These are phyloP conservation scores for Pampusana beccarii DNA, from an alignment of 2,113 vertebrate species.

Conservation along the genomic window DNA sequence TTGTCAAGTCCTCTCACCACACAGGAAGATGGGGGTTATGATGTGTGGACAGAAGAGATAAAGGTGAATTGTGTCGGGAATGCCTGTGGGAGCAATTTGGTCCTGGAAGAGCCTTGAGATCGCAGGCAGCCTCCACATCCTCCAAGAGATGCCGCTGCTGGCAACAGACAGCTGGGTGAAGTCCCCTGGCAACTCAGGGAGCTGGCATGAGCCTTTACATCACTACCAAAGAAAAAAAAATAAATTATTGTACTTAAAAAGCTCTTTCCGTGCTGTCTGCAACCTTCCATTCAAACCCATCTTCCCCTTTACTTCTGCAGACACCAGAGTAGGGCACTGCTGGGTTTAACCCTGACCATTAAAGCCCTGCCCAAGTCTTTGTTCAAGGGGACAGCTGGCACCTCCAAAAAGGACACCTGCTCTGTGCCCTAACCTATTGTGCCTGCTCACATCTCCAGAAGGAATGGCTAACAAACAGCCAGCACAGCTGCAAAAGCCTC, in stretches of 20 bases:
- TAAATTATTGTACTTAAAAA: neutral
- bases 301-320: neutral
- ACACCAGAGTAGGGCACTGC: neutral
- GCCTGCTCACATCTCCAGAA: neutral
- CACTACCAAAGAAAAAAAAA: too few relatives aligned
- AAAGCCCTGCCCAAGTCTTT: neutral
- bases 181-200: too few relatives aligned
- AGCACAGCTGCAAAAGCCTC: neutral
- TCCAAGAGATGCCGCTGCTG: too few relatives aligned
- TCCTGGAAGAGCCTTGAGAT: too few relatives aligned
- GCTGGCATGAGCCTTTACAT: too few relatives aligned
- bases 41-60: too few relatives aligned
- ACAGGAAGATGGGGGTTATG: neutral
- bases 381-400: neutral
- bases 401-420: neutral
- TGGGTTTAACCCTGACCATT: neutral
- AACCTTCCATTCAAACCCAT: neutral
- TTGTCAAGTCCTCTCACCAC: neutral
- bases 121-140: too few relatives aligned
- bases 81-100: too few relatives aligned
- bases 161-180: too few relatives aligned
- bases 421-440: accelerated
- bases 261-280: neutral
- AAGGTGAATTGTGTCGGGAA: too few relatives aligned
- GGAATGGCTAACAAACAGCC: neutral